Evolutionary conservation across 2,113 vertebrate species (phyloP), one percentile per base, ranked within the genome.

Genomic region (Atrichornis clamosus): DNA sequence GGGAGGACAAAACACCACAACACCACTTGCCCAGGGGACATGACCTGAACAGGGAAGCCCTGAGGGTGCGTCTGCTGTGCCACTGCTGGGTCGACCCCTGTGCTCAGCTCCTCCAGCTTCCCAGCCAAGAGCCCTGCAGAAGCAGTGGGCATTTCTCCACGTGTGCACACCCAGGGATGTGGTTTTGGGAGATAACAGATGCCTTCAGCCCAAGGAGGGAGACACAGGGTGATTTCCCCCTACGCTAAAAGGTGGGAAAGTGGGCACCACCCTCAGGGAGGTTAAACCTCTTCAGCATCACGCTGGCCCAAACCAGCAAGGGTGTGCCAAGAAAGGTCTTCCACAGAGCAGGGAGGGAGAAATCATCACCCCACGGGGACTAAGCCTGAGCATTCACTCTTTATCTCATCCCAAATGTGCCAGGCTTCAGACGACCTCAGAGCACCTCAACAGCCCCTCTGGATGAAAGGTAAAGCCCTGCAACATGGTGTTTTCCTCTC

Each of bases 251-350:
- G 15, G 20, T 49, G 5, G 11, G 22, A 78, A 24, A 78, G 30
- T 50, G 13, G 19, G 33, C 35, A 86, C 35, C 19, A 62, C 4
- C 8, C 11, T 49, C 1, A 0, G 3, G 16, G 10, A 70, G 11
- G 4, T 12, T 19, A 90, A 70, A 69, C 18, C 18, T 62, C 35
- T 55, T 22, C 30, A 67, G 14, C 24, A 63, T 26, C 21, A 5
- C 0, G 1, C 55, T 62, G 37, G 26, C 13, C 41, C 4, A 2
- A 10, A 50, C 4, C 11, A 68, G 26, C 5, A 53, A 22, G 1
- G 4, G 3, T 41, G 20, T 59, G 17, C 8, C 49, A 44, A 39
- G 11, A 78, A 68, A 46, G 9, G 26, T 32, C 14, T 69, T 82
- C 26, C 9, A 41, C 11, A 6, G 23, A 58, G 17, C 0, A 2